Percentiles rank a stretch among this genome's conserved stretches.
phyloP scores from a whole-genome alignment of 2,888 invertebrate genomes.

The Xestobium rufovillosum region DNA sequence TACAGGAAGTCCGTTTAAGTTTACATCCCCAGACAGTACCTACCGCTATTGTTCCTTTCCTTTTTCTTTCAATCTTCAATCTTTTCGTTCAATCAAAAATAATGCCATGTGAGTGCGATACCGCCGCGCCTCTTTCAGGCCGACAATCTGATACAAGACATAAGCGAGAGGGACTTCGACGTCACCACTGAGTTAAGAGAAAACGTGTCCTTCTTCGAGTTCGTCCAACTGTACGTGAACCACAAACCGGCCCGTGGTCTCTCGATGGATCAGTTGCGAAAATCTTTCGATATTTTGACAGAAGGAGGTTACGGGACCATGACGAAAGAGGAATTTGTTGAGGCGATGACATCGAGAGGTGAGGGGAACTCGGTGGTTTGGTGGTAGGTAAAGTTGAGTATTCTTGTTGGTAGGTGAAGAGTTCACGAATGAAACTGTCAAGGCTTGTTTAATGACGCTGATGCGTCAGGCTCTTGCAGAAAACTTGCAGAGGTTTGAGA shows the following conservation, averaged over 20 bases:
- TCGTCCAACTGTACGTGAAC: slow-evolving; percentile 58
- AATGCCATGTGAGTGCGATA: too few relatives aligned
- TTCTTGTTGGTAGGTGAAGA: slow-evolving; percentile 28
- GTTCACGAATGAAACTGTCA: slow-evolving; percentile 23
- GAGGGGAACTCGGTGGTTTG: neutral
- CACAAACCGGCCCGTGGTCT: slow-evolving; percentile 56
- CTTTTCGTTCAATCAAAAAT: too few relatives aligned
- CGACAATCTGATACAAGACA: slow-evolving; percentile 53
- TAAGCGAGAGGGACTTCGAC: slow-evolving; percentile 47
- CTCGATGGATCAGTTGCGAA: slow-evolving; percentile 41
- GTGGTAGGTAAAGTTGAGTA: slow-evolving; percentile 11
- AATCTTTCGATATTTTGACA: slow-evolving; percentile 46
- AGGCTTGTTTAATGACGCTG: slow-evolving; percentile 30
- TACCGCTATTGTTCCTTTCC: slow-evolving; percentile 6
- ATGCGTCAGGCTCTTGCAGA: slow-evolving; percentile 24
- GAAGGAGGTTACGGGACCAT: slow-evolving; percentile 20
- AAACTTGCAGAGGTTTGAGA: too few relatives aligned
- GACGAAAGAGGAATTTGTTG: slow-evolving; percentile 26
- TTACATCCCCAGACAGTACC: too few relatives aligned
- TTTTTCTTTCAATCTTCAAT: slow-evolving; percentile 2
- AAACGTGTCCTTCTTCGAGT: slow-evolving; percentile 58
- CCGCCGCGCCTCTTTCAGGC: too few relatives aligned
- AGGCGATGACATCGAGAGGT: slow-evolving; percentile 27
- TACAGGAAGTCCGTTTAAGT: too few relatives aligned
- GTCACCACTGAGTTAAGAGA: slow-evolving; percentile 42